Percentiles rank a stretch among this genome's conserved stretches.
phyloP scores from a whole-genome alignment of 1,140 invertebrate species.

The Caenorhabditis elegans region WBcel235 BX284603.4:11747001-11747500 shows the following conservation, averaged over 20 bases:
- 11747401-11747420: neutral
- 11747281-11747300: neutral
- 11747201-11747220: neutral
- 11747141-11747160: neutral
- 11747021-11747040: neutral
- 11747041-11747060: neutral
- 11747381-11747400: too few relatives aligned
- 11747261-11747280: neutral
- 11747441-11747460: neutral
- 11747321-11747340: neutral
- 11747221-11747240: neutral
- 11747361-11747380: neutral
- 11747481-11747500: neutral
- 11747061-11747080: neutral
- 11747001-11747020: neutral
- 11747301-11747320: neutral
- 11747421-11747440: neutral
- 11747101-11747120: slow-evolving; percentile 12
- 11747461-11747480: neutral
- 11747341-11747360: neutral
- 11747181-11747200: neutral
- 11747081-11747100: slow-evolving; percentile 10
- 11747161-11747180: neutral
- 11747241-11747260: neutral
- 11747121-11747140: neutral